Conservation (phyloP, 2,113 vertebrate genomes). For the Canis aureus region DNA sequence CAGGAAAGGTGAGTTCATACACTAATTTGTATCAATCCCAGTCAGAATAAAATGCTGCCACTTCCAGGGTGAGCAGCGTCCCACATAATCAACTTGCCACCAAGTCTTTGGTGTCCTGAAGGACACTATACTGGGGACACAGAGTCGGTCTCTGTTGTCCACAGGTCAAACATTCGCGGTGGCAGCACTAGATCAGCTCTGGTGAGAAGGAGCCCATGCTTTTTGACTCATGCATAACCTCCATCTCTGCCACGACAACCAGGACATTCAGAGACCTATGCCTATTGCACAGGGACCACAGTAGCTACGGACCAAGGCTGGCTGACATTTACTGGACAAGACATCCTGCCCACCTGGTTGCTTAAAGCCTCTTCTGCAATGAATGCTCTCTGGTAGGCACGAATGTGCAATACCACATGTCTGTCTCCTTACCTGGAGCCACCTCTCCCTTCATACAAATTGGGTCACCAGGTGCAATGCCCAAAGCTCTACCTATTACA, state of each 20-base stretch:
- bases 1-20: neutral
- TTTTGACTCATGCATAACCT: neutral
- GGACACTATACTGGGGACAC: accelerated
- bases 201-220: neutral
- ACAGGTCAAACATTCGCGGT: neutral
- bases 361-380: neutral
- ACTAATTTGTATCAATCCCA: neutral
- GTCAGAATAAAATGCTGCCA: neutral
- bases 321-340: neutral
- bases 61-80: neutral
- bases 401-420: accelerated
- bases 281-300: neutral
- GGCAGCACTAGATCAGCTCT: neutral
- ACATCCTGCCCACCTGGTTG: neutral
- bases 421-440: neutral
- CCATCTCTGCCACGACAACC: neutral
- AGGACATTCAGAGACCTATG: neutral
- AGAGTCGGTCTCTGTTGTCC: neutral
- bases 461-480: neutral
- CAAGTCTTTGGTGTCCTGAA: neutral
- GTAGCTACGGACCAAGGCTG: neutral
- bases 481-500: neutral
- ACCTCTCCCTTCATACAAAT: neutral
- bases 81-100: neutral
- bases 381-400: neutral